Conservation (phyloP, 1,140 invertebrate species). For the Calosoma granatense region DNA sequence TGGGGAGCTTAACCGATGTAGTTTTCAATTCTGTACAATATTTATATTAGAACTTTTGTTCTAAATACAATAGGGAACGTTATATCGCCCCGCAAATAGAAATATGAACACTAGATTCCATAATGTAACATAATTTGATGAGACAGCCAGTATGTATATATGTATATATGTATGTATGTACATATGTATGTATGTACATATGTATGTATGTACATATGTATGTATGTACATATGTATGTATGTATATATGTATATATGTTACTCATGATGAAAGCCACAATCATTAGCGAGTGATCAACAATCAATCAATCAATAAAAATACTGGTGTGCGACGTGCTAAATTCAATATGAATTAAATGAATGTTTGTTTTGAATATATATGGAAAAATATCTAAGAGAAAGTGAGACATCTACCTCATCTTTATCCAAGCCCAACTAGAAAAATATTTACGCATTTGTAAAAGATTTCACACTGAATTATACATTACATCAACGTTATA, state of each 20-base stretch:
- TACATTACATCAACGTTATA: too few relatives aligned
- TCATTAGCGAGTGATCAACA: not conserved
- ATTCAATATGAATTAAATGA: not conserved
- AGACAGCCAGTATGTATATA: too few relatives aligned
- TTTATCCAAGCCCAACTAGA: conserved; percentile 78
- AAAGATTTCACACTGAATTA: not conserved
- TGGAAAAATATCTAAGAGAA: conserved; percentile 19
- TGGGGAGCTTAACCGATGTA: too few relatives aligned
- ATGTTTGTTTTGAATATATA: conserved; percentile 12
- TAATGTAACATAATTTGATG: too few relatives aligned
- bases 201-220: not conserved
- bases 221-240: not conserved
- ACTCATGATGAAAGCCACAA: not conserved
- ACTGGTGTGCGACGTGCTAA: not conserved
- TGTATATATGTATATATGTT: not conserved
- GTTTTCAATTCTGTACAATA: too few relatives aligned
- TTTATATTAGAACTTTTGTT: too few relatives aligned
- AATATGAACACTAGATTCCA: too few relatives aligned
- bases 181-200: not conserved
- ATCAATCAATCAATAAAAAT: not conserved
- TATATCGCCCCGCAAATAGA: too few relatives aligned
- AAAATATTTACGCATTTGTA: conserved; percentile 34
- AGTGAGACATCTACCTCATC: conserved; percentile 69
- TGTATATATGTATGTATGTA: too few relatives aligned
- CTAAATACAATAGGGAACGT: too few relatives aligned